Evolutionary conservation across 2,797 vertebrate species (phyloP).

Genomic region (Melanotaenia maccullochi): DNA sequence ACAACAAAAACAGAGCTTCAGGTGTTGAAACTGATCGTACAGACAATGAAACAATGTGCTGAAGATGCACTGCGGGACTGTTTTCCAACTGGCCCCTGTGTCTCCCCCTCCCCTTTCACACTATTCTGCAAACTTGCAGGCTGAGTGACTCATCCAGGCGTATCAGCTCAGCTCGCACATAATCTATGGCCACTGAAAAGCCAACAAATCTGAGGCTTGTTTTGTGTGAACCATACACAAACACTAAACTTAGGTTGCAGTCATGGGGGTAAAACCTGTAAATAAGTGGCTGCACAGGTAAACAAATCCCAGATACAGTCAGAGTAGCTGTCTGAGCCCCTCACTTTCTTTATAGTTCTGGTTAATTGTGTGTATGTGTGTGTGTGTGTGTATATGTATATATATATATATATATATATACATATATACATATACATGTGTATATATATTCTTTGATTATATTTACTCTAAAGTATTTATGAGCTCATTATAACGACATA

Average conservation of each 20-base stretch:
- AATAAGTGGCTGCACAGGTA: neutral
- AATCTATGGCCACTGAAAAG: conserved; percentile 64
- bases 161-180: conserved; percentile 74
- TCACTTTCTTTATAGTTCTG: neutral
- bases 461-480: too few species aligned
- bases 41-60: conserved; percentile 49
- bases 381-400: too few species aligned
- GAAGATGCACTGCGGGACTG: conserved; percentile 64
- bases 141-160: conserved; percentile 86
- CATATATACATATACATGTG: too few species aligned
- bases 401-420: too few species aligned
- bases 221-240: conserved; percentile 31
- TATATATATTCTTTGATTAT: too few species aligned
- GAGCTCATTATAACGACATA: neutral
- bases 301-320: neutral
- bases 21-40: conserved; percentile 37
- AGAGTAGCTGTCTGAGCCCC: neutral
- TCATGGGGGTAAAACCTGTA: neutral
- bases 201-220: conserved; percentile 43
- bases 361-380: too few species aligned
- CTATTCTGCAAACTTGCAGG: conserved; percentile 86
- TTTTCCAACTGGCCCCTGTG: conserved; percentile 62
- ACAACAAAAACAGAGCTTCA: conserved; percentile 18
- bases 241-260: conserved; percentile 4
- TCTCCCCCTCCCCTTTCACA: conserved; percentile 68